Percentiles rank a stretch among this genome's conserved stretches.
Evolutionary conservation across 1,140 invertebrate genomes (phyloP).

Genomic region (Zaprionus lachaisei): DNA sequence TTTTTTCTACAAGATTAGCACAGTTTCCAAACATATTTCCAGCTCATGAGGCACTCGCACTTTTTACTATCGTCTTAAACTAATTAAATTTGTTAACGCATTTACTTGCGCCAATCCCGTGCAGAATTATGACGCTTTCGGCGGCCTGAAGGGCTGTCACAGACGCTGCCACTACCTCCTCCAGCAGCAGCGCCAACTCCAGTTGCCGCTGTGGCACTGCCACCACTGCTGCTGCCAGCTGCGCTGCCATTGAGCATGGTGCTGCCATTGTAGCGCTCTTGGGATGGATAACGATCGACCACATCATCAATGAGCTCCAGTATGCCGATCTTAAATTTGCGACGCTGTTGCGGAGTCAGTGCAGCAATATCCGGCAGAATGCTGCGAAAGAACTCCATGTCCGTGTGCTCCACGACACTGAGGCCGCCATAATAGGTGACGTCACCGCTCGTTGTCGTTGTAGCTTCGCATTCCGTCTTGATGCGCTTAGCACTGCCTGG

Average conservation of each 20-base stretch:
- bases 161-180: constrained; percentile 1
- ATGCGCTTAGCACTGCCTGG: constrained; percentile 60
- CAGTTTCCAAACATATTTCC: constrained; percentile 1
- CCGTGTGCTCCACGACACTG: constrained; percentile 61
- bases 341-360: constrained; percentile 74
- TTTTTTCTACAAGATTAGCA: neutral
- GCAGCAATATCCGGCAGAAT: constrained; percentile 74
- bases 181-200: neutral
- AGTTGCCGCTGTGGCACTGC: constrained; percentile 8
- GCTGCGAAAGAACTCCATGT: constrained; percentile 83
- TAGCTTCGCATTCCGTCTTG: constrained; percentile 74
- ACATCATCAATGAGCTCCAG: constrained; percentile 81
- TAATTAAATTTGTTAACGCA: constrained; percentile 30
- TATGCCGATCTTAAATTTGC: constrained; percentile 82
- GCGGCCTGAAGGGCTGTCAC: neutral
- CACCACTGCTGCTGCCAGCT: constrained; percentile 40
- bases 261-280: constrained; percentile 53
- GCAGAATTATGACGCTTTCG: constrained; percentile 50
- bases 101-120: constrained; percentile 62
- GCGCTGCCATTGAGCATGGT: constrained; percentile 47
- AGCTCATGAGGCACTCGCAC: constrained; percentile 17
- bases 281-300: constrained; percentile 68
- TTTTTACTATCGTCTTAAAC: constrained; percentile 12
- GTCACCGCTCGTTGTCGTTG: constrained; percentile 44
- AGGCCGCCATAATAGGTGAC: constrained; percentile 46